phyloP scores from a whole-genome alignment of 2,113 vertebrate genomes.

The Mohoua ochrocephala region DNA sequence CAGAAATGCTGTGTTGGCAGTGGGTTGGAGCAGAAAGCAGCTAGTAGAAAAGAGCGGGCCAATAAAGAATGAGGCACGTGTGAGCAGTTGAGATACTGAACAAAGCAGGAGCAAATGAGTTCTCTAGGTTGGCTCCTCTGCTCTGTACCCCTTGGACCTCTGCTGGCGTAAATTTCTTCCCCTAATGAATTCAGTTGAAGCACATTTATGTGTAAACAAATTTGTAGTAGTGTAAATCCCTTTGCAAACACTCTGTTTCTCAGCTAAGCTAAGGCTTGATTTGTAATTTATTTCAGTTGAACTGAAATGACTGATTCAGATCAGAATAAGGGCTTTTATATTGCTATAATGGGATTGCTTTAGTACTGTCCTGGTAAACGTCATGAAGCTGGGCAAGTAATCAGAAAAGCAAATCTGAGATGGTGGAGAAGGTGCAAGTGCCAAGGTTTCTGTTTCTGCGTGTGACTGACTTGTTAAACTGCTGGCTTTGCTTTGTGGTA shows the following conservation, averaged over 20 bases:
- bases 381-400: neutral
- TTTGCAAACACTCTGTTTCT: neutral
- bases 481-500: slow-evolving; percentile 52
- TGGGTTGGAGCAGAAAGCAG: neutral
- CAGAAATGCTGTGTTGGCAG: neutral
- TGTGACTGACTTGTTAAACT: neutral
- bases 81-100: neutral
- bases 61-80: rapidly evolving
- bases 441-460: neutral
- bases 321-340: neutral
- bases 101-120: neutral
- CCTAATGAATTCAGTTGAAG: neutral
- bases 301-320: neutral
- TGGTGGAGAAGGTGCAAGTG: neutral
- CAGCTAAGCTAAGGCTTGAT: neutral
- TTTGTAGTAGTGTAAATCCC: neutral
- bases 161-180: neutral
- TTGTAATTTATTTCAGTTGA: neutral
- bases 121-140: neutral
- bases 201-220: neutral
- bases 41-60: neutral
- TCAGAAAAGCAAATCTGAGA: neutral
- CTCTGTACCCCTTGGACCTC: neutral
- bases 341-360: neutral
- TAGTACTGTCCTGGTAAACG: neutral